Base-by-base conservation (phyloP, 2,797 vertebrate species). In the Manis pentadactyla region DNA sequence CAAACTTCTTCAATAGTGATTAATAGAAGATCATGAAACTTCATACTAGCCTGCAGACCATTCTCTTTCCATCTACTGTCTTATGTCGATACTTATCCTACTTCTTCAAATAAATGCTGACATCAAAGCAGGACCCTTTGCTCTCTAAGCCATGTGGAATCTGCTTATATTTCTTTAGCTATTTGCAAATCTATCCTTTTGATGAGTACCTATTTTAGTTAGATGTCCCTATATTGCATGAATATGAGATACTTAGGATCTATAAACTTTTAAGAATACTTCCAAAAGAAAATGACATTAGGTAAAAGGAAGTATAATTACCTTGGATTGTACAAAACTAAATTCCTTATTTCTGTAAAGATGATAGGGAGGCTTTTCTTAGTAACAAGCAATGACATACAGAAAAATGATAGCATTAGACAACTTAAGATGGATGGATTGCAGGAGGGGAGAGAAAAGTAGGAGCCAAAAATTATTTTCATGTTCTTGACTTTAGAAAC, bases 141-240 rank as follows among this genome's bases (percentile, higher is more conserved):
- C 15, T 74, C 15, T 66, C 57, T 66, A 79, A 78, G 19, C 11
- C 69, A 78, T 37, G 42, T n/a, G n/a, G 87, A 77, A 39, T 37
- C 10, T 29, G 25, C 7, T 83, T 93, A 39, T 64, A 8, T 93
- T 87, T 82, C 37, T 66, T 96, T 71, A 69, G 69, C 53, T 95
- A 71, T 87, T 93, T 75, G 13, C 23, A 82, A 79, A 82, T 23
- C 31, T 34, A 49, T 59, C 25, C 18, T 69, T 95, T 77, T 81
- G n/a, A 15, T 55, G 8, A 31, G 37, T 82, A 13, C 21, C 17
- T n/a, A 5, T 69, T 87, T 81, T 55, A 93, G 69, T 63, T 57
- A 75, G 34, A 29, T 81, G 68, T 1, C 6, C 4, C 49, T 90
- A 64, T 8, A 53, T 46, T 19, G 1, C 37, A 90, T 71, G 57